Evolutionary conservation across 2,113 vertebrate species (phyloP).

Genomic region (Todiramphus chloris): DNA sequence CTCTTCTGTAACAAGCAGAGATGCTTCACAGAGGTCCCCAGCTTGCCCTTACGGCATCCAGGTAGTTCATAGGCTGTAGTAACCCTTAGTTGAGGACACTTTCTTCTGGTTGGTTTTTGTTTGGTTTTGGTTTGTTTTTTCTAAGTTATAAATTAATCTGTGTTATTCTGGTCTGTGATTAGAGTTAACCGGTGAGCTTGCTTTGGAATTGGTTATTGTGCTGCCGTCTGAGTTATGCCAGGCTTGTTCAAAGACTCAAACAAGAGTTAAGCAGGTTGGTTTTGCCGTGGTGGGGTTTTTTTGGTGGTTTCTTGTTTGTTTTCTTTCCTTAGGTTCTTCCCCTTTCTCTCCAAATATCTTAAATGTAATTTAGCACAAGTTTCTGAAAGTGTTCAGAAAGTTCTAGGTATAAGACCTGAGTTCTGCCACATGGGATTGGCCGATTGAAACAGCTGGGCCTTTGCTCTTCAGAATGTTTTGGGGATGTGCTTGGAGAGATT

Average conservation of each 20-base stretch:
- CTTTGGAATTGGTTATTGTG: neutral
- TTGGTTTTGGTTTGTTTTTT: too few relatives aligned
- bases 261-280: neutral
- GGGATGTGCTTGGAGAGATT: conserved; percentile 35
- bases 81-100: neutral
- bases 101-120: neutral
- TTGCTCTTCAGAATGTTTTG: neutral
- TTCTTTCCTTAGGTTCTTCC: neutral
- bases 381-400: neutral
- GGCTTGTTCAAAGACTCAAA: neutral
- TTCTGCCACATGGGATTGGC: neutral
- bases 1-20: neutral
- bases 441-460: neutral
- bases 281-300: neutral
- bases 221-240: neutral
- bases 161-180: neutral
- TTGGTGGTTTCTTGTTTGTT: neutral
- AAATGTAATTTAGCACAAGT: neutral
- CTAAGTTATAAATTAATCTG: neutral
- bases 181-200: neutral
- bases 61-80: neutral
- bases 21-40: neutral
- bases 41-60: neutral
- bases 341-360: neutral
- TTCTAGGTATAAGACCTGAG: neutral